Evolutionary conservation across 2,797 vertebrate species (phyloP), one percentile per base, ranked within the genome.

Genomic region (Acipenser ruthenus): DNA sequence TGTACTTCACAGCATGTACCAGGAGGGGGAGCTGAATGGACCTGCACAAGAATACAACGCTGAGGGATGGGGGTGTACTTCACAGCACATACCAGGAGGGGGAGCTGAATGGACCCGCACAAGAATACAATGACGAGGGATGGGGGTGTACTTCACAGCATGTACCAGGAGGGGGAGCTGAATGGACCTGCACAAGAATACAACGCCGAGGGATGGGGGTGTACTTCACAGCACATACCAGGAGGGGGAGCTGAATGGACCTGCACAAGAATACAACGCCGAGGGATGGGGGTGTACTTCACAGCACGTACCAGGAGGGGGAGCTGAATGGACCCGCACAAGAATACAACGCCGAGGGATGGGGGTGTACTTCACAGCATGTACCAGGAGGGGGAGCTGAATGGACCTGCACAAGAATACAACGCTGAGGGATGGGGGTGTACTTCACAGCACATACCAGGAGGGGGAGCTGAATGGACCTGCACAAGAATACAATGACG

Each of bases 371-470:
- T n/a, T n/a, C n/a, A n/a, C n/a, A n/a, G n/a, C n/a, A n/a, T n/a
- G n/a, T n/a, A n/a, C n/a, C n/a, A n/a, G n/a, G 96, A 97, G 0
- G 96, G 96, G 0, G 95, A 99, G 74, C 90, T 99, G 69, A 96
- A 95, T 0, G 96, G 96, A 0, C 87, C 90, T 0, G 95, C 96
- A 15, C 92, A 93, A 75, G 96, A 99, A 76, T 90, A 87, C 0
- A 91, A 98, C 72, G 75, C 83, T 0, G 93, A 97, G 0, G 91
- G 92, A 0, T 79, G 72, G n/a, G n/a, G n/a, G n/a, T n/a, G n/a
- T n/a, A n/a, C n/a, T n/a, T n/a, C n/a, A n/a, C n/a, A n/a, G n/a
- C n/a, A n/a, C n/a, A n/a, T n/a, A n/a, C n/a, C n/a, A n/a, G n/a
- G n/a, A n/a, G n/a, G n/a, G n/a, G n/a, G n/a, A n/a, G n/a, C n/a